Conservation (phyloP, 2,888 invertebrate species). For the Pandemis corylana region DNA sequence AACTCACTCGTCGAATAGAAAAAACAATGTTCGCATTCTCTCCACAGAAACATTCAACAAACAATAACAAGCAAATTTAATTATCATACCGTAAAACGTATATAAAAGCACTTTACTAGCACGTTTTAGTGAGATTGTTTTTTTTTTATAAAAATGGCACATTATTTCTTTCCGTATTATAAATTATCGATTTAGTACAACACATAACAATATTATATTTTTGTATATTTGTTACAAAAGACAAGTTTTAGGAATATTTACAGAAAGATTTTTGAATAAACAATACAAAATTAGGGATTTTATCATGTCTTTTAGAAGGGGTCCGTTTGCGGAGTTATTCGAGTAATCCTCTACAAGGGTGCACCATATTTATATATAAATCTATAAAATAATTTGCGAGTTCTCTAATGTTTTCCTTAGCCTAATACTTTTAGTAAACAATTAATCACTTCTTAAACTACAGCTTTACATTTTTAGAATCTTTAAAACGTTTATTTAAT, state of each 20-base stretch:
- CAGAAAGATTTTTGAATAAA: conserved; percentile 65
- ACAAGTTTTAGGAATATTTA: conserved; percentile 70
- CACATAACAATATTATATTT: conserved; percentile 66
- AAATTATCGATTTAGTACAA: conserved; percentile 71
- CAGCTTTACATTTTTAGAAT: conserved; percentile 43
- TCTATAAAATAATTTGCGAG: conserved; percentile 69
- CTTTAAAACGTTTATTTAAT: conserved; percentile 35
- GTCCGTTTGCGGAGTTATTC: conserved; percentile 51
- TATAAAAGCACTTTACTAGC: conserved; percentile 83
- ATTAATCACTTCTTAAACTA: conserved; percentile 53
- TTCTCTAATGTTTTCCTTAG: conserved; percentile 60
- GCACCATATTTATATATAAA: conserved; percentile 77
- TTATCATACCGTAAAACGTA: conserved; percentile 73
- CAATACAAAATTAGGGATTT: conserved; percentile 50
- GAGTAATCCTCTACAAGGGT: conserved; percentile 65
- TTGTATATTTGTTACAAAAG: conserved; percentile 63
- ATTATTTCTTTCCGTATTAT: conserved; percentile 65
- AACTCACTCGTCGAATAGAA: conserved; percentile 55
- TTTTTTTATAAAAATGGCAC: conserved; percentile 76
- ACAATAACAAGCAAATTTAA: conserved; percentile 82
- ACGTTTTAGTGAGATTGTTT: conserved; percentile 64
- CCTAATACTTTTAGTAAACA: conserved; percentile 69
- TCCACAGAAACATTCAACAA: conserved; percentile 56
- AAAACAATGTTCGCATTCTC: conserved; percentile 63
- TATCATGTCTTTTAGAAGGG: conserved; percentile 51